Conservation (phyloP, 1,140 invertebrate species). For the Aporrectodea caliginosa region DNA sequence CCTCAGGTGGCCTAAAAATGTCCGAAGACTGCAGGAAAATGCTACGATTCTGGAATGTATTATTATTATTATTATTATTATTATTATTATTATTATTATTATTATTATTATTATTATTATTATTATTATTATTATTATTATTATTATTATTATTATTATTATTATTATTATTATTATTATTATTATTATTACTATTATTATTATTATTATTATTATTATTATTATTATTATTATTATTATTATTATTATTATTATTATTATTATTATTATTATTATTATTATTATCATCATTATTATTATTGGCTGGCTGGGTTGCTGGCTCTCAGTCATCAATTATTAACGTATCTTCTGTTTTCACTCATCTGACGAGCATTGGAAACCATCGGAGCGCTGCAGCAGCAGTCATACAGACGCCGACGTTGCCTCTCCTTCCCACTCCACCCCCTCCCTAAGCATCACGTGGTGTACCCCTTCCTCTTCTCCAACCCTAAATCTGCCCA, state of each 20-base stretch:
- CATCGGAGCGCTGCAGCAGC: no score
- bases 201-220: background rate
- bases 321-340: no score
- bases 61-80: background rate
- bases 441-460: no score
- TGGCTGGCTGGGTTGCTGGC: no score
- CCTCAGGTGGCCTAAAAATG: no score
- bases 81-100: background rate
- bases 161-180: conserved; percentile 1
- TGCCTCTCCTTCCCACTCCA: no score
- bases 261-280: background rate
- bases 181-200: background rate
- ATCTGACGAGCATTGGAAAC: no score
- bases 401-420: no score
- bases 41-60: background rate
- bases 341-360: no score
- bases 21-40: no score
- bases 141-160: conserved; percentile 4
- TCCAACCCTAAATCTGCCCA: no score
- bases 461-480: no score
- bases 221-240: background rate
- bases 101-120: background rate
- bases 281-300: background rate
- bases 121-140: background rate
- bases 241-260: background rate